phyloP scores from a whole-genome alignment of 2,888 invertebrate species.

The Scelioninae gen. 1 region DNA sequence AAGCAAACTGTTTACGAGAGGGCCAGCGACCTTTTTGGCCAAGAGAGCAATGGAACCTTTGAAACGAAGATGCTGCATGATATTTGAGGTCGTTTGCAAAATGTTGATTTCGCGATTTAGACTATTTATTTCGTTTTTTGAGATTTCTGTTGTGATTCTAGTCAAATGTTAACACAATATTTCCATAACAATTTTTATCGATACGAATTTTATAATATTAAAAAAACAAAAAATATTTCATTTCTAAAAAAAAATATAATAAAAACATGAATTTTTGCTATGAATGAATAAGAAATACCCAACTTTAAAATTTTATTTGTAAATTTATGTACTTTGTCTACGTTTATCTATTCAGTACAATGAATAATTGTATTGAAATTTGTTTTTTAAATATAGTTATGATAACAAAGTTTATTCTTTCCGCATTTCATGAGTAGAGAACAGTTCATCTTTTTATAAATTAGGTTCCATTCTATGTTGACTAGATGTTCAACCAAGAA shows the following conservation, averaged over 20 bases:
- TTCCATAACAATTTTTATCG: neutral
- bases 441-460: conserved; percentile 34
- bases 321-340: conserved; percentile 11
- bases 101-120: conserved; percentile 22
- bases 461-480: conserved; percentile 14
- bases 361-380: conserved; percentile 27
- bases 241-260: neutral
- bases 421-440: conserved; percentile 54
- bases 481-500: conserved; percentile 15
- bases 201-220: neutral
- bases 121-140: conserved; percentile 23
- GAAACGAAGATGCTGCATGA: conserved; percentile 64
- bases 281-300: neutral
- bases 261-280: neutral
- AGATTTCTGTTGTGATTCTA: neutral
- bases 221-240: neutral
- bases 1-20: conserved; percentile 82
- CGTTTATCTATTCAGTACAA: conserved; percentile 29
- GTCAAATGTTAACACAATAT: neutral
- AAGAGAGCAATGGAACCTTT: conserved; percentile 65
- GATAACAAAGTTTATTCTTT: conserved; percentile 50
- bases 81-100: conserved; percentile 63
- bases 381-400: conserved; percentile 35
- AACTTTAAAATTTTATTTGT: neutral
- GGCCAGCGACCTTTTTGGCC: conserved; percentile 76